Evolutionary conservation across 1,140 invertebrate species (phyloP).

Genomic region (Pristionchus pacificus): DNA sequence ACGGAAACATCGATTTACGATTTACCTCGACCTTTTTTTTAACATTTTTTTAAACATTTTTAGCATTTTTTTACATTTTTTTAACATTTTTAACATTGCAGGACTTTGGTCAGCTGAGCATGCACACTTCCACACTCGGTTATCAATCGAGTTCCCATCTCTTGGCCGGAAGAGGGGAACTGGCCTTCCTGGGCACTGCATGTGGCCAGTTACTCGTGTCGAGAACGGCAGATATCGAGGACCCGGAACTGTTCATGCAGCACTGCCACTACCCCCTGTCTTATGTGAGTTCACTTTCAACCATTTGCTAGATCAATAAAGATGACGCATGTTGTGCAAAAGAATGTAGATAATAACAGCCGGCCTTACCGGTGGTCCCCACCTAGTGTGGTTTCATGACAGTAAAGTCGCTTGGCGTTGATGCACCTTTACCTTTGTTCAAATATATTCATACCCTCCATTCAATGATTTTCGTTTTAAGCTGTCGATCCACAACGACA

Average conservation of each 20-base stretch:
- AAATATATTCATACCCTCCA: not conserved
- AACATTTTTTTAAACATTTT: not conserved
- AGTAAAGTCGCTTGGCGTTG: too few relatives aligned
- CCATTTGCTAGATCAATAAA: too few relatives aligned
- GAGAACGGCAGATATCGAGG: not conserved
- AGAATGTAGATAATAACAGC: too few relatives aligned
- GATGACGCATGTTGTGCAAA: too few relatives aligned
- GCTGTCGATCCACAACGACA: not conserved
- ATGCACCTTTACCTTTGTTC: not conserved
- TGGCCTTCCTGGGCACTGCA: not conserved
- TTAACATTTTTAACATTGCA: not conserved
- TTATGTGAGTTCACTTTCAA: too few relatives aligned
- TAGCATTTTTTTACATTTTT: not conserved
- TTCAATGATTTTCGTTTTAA: not conserved
- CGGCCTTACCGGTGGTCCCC: too few relatives aligned
- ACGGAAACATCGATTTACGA: too few relatives aligned
- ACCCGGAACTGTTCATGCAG: not conserved
- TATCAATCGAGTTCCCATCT: not conserved
- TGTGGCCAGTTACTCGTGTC: not conserved
- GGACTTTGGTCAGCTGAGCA: not conserved
- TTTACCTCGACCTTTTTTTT: too few relatives aligned
- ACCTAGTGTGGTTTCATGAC: too few relatives aligned
- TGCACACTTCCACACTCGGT: not conserved
- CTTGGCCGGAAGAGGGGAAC: not conserved
- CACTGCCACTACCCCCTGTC: not conserved